Evolutionary conservation across 2,797 vertebrate genomes (phyloP), one percentile per base, ranked within the genome.

Genomic region (Anisognathus igniventris): DNA sequence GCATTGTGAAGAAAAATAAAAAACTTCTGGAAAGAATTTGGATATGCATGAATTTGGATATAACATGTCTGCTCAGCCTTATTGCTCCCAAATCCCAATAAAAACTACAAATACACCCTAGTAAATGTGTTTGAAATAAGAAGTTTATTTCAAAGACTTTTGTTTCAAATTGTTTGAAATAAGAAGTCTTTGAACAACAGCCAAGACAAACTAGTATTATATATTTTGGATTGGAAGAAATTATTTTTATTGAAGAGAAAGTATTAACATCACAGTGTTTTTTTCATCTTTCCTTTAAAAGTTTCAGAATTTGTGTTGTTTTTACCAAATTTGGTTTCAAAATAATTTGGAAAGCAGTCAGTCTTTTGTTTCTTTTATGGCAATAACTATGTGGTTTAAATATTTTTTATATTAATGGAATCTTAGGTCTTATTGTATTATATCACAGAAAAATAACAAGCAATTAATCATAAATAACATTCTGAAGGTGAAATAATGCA

Each of bases 1-100:
- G 28, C 5, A 21, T 21, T 9, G 3, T 35, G 17, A 77, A 28
- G 37, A 20, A 86, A 91, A 76, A 31, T 27, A 30, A 83, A 86
- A 65, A 18, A 24, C 8, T 45, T 90, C 11, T n/a, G 44, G 70
- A 77, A 60, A 6, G 8, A 19, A 14, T 28, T 31, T 47, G 30
- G 14, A 9, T 73, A 20, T 24, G 47, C 0, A 0, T 30, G 30
- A 66, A 50, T 50, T 50, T 50, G 27, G 7, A 6, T 24, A 9
- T 31, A 77, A 53, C 14, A n/a, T 1, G 15, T 62, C 45, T 40
- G 14, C 0, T 0, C 14, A 50, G 20, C 1, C 2, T 75, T 48
- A 21, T 54, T 80, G 10, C 28, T 72, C 54, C n/a, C 39, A 84
- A 28, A 56, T 53, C 24, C 31, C 19, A 40, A 3, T n/a, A 40